Percentiles rank a stretch among this genome's conserved stretches.
Evolutionary conservation across 2,113 vertebrate species (phyloP).

Genomic region (Thunnus maccoyii): DNA sequence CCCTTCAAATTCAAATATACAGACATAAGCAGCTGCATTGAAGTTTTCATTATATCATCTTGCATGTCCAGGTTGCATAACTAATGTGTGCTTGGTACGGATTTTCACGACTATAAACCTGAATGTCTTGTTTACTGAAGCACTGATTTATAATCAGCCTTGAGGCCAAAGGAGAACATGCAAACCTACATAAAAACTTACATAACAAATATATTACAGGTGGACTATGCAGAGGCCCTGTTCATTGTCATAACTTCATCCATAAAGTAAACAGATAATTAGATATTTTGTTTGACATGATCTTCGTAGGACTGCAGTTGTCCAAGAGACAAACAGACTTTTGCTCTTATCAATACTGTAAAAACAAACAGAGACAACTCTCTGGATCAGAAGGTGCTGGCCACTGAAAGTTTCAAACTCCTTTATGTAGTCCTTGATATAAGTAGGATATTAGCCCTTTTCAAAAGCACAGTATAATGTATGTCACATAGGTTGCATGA

Average conservation of each 20-base stretch:
- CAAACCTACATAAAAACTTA: conserved; percentile 57
- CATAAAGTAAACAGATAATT: conserved; percentile 54
- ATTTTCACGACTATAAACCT: conserved; percentile 46
- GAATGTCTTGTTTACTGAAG: conserved; percentile 57
- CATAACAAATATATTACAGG: conserved; percentile 44
- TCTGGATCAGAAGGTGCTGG: background rate
- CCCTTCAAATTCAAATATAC: conserved; percentile 16
- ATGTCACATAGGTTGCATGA: background rate
- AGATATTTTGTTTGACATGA: conserved; percentile 53
- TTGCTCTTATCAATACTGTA: background rate
- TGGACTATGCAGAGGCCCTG: conserved; percentile 12
- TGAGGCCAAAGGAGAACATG: conserved; percentile 1
- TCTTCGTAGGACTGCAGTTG: background rate
- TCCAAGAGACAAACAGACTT: conserved; percentile 16
- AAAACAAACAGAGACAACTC: background rate
- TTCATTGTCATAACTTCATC: conserved; percentile 24
- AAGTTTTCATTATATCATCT: conserved; percentile 14
- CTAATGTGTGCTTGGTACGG: conserved; percentile 6
- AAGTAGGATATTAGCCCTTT: background rate
- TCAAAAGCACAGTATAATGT: background rate
- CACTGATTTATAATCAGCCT: conserved; percentile 36
- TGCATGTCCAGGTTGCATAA: conserved; percentile 35
- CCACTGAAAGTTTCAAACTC: background rate
- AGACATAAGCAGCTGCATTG: conserved; percentile 5
- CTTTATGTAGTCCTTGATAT: background rate